A percentile compares a stretch with the other conserved stretches of the same genome.
phyloP scores from a whole-genome alignment of 2,888 invertebrate species.

The Cerceris rybyensis region DNA sequence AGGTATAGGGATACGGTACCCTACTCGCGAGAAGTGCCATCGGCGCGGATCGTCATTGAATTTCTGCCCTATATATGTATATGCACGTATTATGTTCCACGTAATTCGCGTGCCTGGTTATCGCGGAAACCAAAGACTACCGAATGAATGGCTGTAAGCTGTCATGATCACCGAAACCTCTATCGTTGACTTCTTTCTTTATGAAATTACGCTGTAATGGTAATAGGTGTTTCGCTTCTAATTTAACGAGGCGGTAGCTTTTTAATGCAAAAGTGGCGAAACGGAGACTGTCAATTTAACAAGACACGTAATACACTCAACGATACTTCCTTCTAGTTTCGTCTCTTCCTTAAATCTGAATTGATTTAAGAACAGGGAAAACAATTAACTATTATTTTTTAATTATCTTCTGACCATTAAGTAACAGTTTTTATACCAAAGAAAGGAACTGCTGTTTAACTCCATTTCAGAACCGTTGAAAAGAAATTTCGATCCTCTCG shows the following conservation, averaged over 20 bases:
- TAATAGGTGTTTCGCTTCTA: background rate
- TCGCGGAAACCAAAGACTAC: constrained; percentile 53
- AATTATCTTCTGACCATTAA: too few species aligned
- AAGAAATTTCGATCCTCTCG: constrained; percentile 53
- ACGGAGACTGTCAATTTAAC: too few species aligned
- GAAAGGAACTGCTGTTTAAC: background rate
- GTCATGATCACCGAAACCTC: constrained; percentile 42
- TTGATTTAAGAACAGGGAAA: too few species aligned
- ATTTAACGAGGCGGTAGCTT: too few species aligned
- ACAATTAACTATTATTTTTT: too few species aligned
- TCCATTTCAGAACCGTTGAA: constrained; percentile 26
- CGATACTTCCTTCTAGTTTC: too few species aligned
- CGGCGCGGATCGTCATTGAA: constrained; percentile 61
- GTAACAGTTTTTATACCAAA: background rate
- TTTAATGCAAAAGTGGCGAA: too few species aligned
- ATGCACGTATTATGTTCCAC: constrained; percentile 45
- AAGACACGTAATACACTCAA: too few species aligned
- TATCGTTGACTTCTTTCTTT: constrained; percentile 39
- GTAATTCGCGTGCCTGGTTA: constrained; percentile 64
- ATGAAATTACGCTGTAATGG: constrained; percentile 26
- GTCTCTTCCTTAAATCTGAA: too few species aligned
- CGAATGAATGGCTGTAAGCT: constrained; percentile 64
- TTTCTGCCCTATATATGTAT: constrained; percentile 54
- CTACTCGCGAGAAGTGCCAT: constrained; percentile 49
- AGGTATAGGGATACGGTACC: constrained; percentile 37